phyloP scores from a whole-genome alignment of 2,113 vertebrate species.

The Dendropsophus ebraccatus region DNA sequence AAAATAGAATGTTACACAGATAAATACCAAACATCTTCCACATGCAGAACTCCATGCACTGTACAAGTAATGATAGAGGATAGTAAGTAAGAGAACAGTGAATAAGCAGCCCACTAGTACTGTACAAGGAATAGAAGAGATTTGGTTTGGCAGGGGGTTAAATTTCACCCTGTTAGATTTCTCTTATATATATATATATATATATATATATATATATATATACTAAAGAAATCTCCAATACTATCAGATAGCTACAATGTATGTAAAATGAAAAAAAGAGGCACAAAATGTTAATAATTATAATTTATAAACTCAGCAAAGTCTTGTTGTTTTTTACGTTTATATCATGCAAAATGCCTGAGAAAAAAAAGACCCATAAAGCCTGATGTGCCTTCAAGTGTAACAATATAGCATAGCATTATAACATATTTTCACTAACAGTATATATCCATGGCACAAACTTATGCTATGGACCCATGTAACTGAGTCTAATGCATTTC shows the following conservation, averaged over 20 bases:
- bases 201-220: neutral
- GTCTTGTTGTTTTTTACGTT: neutral
- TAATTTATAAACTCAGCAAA: neutral
- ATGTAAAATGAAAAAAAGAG: neutral
- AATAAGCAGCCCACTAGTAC: too few species aligned
- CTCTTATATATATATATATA: neutral
- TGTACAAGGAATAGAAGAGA: too few species aligned
- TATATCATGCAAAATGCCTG: neutral
- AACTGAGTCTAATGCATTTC: slow-evolving; percentile 21
- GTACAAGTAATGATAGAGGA: neutral
- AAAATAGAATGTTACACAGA: too few species aligned
- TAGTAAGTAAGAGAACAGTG: neutral
- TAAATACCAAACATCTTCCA: too few species aligned
- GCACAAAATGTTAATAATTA: neutral
- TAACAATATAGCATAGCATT: neutral
- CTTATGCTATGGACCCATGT: neutral
- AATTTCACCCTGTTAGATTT: neutral
- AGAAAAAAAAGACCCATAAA: neutral
- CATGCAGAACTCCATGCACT: too few species aligned
- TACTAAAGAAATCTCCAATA: neutral
- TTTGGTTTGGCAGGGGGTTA: neutral
- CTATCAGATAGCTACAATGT: neutral
- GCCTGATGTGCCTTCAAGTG: neutral
- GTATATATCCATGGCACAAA: slow-evolving; percentile 7
- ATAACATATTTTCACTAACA: slow-evolving; percentile 18